Conservation (phyloP, 2,888 invertebrate genomes). For the Agonopterix heracliana region DNA sequence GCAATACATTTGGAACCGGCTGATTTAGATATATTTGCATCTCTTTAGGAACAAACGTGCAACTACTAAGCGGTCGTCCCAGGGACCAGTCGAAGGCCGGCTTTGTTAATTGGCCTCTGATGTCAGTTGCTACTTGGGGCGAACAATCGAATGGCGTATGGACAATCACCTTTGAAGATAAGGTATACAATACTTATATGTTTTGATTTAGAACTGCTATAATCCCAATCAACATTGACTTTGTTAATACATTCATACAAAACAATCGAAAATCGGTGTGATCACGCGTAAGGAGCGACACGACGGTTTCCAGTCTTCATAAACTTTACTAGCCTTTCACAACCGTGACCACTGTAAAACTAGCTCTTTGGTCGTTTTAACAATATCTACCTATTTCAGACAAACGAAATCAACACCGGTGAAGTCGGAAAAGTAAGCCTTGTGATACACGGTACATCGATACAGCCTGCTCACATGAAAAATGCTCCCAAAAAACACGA, state of each 20-base stretch:
- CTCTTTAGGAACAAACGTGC: slow-evolving; percentile 79
- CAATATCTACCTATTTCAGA: slow-evolving; percentile 29
- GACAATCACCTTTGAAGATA: slow-evolving; percentile 68
- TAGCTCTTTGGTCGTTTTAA: too few species aligned
- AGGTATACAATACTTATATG: slow-evolving; percentile 36
- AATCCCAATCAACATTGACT: too few species aligned
- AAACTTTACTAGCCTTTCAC: too few species aligned
- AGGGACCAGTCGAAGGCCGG: slow-evolving; percentile 83
- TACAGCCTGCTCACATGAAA: slow-evolving; percentile 78
- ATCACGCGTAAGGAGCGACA: too few species aligned
- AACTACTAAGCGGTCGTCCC: slow-evolving; percentile 81
- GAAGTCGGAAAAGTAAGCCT: slow-evolving; percentile 75
- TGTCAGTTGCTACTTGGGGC: slow-evolving; percentile 94
- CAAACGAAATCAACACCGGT: slow-evolving; percentile 71
- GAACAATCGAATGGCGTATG: slow-evolving; percentile 85
- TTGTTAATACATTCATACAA: too few species aligned
- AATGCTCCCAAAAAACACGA: slow-evolving; percentile 73
- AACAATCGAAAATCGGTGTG: too few species aligned
- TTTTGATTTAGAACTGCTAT: too few species aligned
- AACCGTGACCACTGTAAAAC: too few species aligned
- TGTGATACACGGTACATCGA: slow-evolving; percentile 82
- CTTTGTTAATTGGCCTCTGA: slow-evolving; percentile 89
- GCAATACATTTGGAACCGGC: neutral
- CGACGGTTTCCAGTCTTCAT: too few species aligned
- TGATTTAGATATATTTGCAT: slow-evolving; percentile 1